Evolutionary conservation across 1,140 invertebrate species (phyloP).

Genomic region (Galendromus occidentalis): DNA sequence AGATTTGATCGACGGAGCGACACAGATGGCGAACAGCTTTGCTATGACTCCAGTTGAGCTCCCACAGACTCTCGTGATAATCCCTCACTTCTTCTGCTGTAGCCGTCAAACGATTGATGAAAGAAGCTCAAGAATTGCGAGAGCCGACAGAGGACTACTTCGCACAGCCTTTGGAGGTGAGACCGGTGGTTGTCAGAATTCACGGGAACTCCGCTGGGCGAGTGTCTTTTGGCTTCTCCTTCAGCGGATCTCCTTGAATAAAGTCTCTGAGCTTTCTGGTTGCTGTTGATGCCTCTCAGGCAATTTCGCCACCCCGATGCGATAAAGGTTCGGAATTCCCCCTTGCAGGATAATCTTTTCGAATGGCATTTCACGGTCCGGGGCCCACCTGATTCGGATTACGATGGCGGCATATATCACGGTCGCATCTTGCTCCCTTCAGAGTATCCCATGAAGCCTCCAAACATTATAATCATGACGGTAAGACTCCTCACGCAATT

Average conservation of each 20-base stretch:
- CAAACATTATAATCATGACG: constrained; percentile 78
- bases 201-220: too few species aligned
- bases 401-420: constrained; percentile 73
- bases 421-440: constrained; percentile 65
- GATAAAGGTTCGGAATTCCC: too few species aligned
- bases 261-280: neutral
- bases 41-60: too few species aligned
- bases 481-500: constrained; percentile 36
- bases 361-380: constrained; percentile 94
- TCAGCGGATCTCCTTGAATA: neutral
- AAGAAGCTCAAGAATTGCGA: constrained; percentile 65
- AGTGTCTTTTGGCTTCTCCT: too few species aligned
- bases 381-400: constrained; percentile 65
- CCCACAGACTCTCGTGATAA: too few species aligned
- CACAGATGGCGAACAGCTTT: too few species aligned
- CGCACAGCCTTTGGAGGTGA: constrained; percentile 61
- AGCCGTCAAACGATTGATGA: constrained; percentile 84
- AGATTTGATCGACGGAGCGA: too few species aligned
- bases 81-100: constrained; percentile 14
- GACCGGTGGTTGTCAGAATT: constrained; percentile 13
- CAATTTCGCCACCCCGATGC: too few species aligned
- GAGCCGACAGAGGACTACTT: constrained; percentile 72
- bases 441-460: constrained; percentile 95
- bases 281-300: too few species aligned
- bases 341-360: constrained; percentile 61